A percentile compares a stretch with the other conserved stretches of the same genome.
These are phyloP conservation scores for Polyploca ridens DNA, from an alignment of 2,888 invertebrate genomes.

Conservation along the genomic window DNA sequence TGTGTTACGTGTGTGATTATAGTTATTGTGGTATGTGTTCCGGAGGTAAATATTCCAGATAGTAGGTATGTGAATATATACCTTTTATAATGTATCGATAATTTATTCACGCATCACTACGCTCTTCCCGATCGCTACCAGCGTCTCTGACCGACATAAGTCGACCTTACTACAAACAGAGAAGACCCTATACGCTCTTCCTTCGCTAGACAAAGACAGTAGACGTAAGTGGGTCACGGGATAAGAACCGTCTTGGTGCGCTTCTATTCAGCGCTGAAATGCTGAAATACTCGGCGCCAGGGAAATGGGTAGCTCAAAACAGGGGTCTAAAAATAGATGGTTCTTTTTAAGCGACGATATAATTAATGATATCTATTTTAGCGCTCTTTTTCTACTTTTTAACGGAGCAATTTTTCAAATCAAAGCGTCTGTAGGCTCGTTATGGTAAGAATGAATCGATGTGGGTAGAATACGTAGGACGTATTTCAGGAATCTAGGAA, in stretches of 20 bases:
- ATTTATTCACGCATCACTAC: conserved; percentile 45
- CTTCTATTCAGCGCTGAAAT: conserved; percentile 67
- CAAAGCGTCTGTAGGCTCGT: not conserved
- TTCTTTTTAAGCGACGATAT: conserved; percentile 47
- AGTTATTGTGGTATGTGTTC: too few relatives aligned
- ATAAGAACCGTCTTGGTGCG: conserved; percentile 67
- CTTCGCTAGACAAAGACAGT: conserved; percentile 44
- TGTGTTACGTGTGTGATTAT: too few relatives aligned
- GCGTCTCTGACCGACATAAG: conserved; percentile 79
- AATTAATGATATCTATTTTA: conserved; percentile 46
- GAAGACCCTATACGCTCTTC: conserved; percentile 42
- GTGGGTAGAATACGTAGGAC: not conserved
- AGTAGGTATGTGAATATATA: too few relatives aligned
- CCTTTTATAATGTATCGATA: conserved; percentile 23
- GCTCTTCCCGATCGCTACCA: conserved; percentile 73
- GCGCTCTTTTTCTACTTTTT: conserved; percentile 10
- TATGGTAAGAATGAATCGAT: not conserved
- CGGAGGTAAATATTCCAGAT: too few relatives aligned
- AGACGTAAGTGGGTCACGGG: conserved; percentile 78
- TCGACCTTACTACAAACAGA: conserved; percentile 72
- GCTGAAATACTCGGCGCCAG: conserved; percentile 54
- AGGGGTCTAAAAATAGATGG: conserved; percentile 66
- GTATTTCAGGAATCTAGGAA: too few relatives aligned
- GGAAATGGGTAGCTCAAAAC: conserved; percentile 61
- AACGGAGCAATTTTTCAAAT: conserved; percentile 12